A percentile compares a stretch with the other conserved stretches of the same genome.
phyloP scores from a whole-genome alignment of 2,113 vertebrate genomes.

The Leucopsar rothschildi region DNA sequence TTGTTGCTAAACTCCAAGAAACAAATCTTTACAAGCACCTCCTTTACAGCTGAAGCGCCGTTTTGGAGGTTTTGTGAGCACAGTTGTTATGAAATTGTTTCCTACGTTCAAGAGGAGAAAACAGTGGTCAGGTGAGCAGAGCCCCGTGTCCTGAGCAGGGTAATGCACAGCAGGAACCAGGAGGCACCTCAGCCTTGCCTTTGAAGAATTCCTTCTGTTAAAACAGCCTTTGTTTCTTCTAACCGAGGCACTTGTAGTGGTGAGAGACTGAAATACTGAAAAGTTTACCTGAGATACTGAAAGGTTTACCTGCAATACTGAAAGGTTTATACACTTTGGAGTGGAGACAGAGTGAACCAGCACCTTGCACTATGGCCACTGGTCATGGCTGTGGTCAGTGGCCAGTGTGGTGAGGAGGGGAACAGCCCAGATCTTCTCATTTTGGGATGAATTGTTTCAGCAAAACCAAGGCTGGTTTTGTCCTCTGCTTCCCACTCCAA shows the following conservation, averaged over 20 bases:
- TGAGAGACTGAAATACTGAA: background rate
- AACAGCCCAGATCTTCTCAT: background rate
- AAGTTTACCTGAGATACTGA: background rate
- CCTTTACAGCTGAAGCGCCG: background rate
- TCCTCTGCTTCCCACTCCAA: background rate
- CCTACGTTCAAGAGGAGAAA: background rate
- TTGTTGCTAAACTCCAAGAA: background rate
- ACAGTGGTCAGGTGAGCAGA: background rate
- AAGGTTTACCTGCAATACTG: background rate
- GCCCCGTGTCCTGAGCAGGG: background rate
- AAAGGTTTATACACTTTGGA: fast-evolving
- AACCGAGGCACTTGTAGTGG: too few relatives aligned
- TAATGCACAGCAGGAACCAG: background rate
- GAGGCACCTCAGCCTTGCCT: background rate
- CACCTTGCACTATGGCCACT: fast-evolving
- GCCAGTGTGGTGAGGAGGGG: fast-evolving
- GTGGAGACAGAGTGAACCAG: background rate
- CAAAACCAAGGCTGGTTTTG: background rate
- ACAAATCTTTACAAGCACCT: background rate
- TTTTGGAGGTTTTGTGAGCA: background rate
- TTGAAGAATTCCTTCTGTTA: background rate
- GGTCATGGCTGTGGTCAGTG: background rate
- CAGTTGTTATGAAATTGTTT: background rate
- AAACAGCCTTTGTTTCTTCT: background rate
- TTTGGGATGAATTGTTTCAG: background rate